Evolutionary conservation across 2,113 vertebrate species (phyloP).

Genomic region (Centrocercus urophasianus): DNA sequence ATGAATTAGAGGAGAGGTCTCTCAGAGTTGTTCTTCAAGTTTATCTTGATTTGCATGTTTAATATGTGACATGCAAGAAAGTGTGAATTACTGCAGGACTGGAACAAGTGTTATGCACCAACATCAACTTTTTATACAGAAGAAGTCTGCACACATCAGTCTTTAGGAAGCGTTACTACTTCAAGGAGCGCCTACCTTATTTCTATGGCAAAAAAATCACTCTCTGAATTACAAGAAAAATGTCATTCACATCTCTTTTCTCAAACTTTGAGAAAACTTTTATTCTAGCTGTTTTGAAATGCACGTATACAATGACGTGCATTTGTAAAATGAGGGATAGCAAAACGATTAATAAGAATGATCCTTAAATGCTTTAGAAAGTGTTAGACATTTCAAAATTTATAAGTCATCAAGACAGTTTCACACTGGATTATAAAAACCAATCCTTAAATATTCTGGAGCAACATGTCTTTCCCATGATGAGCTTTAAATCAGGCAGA

Average conservation of each 20-base stretch:
- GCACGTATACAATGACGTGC: neutral
- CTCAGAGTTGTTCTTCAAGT: neutral
- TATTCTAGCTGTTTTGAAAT: neutral
- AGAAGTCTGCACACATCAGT: accelerated
- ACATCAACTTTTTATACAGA: no score
- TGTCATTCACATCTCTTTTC: neutral
- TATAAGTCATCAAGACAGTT: neutral
- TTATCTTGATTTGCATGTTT: neutral
- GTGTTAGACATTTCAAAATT: neutral
- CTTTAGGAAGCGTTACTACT: neutral
- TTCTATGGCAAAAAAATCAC: neutral
- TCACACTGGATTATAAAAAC: neutral
- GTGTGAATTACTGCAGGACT: neutral
- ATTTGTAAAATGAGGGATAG: neutral
- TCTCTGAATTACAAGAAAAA: neutral
- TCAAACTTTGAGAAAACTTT: neutral
- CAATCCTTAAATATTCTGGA: neutral
- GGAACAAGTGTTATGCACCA: neutral
- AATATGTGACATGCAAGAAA: neutral
- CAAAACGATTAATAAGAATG: neutral
- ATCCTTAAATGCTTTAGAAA: neutral
- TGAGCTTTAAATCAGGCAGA: neutral
- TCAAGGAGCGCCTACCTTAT: accelerated
- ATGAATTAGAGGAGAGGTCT: neutral
- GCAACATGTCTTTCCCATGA: neutral